These are phyloP conservation scores for Dolichopus griseipennis DNA, from an alignment of 2,888 invertebrate species.

Conservation along the genomic window DNA sequence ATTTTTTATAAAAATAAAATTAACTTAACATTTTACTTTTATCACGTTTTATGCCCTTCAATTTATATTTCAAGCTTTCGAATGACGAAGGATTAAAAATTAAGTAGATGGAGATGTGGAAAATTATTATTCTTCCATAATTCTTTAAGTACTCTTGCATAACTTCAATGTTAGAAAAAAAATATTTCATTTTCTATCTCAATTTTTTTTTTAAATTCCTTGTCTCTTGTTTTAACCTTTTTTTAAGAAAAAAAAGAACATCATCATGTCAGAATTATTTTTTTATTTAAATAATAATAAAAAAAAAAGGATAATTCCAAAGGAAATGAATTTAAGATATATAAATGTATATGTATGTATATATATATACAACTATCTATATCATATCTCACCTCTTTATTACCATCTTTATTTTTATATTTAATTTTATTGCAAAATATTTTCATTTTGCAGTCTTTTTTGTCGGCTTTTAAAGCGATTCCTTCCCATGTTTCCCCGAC, in stretches of 20 bases:
- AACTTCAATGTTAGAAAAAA: not conserved
- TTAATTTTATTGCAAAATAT: no score
- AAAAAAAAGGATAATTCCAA: not conserved
- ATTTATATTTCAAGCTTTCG: not conserved
- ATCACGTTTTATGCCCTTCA: conserved; percentile 1
- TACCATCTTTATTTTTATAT: no score
- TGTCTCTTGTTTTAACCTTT: not conserved
- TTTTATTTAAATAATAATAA: not conserved
- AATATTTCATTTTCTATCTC: not conserved
- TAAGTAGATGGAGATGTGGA: not conserved
- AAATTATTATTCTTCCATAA: not conserved
- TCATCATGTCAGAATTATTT: not conserved
- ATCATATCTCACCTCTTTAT: no score
- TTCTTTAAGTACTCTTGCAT: not conserved
- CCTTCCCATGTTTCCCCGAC: no score
- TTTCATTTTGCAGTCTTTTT: no score
- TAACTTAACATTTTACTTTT: not conserved
- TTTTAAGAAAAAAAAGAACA: not conserved
- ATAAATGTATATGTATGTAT: no score
- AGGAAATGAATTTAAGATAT: not conserved
- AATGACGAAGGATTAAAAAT: not conserved
- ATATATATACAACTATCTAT: no score
- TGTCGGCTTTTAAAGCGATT: no score
- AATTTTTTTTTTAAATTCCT: not conserved
- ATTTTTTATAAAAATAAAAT: no score